Evolutionary conservation across 2,113 vertebrate genomes (phyloP).

Genomic region (Toxotes chatareus): DNA sequence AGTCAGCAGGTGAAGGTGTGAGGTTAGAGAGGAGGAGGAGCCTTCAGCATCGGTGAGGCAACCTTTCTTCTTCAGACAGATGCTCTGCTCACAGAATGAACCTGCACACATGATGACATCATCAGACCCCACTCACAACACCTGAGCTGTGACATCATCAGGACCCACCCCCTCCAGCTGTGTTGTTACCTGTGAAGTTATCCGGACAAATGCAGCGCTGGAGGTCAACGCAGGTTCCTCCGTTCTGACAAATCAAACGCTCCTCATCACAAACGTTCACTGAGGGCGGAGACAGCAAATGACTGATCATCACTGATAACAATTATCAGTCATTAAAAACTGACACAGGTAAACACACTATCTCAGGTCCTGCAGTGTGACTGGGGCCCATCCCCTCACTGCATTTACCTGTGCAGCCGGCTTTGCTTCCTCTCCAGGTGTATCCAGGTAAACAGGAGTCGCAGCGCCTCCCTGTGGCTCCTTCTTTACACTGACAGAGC

Average conservation of each 20-base stretch:
- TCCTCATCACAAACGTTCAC: conserved; percentile 91
- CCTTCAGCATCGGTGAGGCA: conserved; percentile 78
- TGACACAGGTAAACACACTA: not conserved
- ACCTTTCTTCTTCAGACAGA: conserved; percentile 76
- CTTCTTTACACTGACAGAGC: conserved; percentile 91
- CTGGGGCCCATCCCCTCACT: not conserved
- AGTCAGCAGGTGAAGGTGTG: conserved; percentile 67
- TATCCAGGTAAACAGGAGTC: conserved; percentile 91
- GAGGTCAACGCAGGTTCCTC: conserved; percentile 92
- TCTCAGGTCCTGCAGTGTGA: not conserved
- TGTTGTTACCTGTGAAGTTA: conserved; percentile 62
- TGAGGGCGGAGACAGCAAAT: conserved; percentile 50
- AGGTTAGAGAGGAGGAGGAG: conserved; percentile 60
- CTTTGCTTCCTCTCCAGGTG: conserved; percentile 88
- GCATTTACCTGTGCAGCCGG: conserved; percentile 75
- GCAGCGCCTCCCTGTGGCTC: conserved; percentile 89
- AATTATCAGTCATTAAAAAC: no score
- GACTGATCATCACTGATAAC: not conserved
- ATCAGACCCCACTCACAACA: not conserved
- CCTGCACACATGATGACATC: conserved; percentile 59
- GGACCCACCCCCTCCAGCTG: not conserved
- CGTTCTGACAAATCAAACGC: conserved; percentile 90
- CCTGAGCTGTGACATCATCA: not conserved
- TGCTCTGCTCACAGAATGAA: conserved; percentile 86
- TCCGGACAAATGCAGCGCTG: conserved; percentile 89